Evolutionary conservation across 2,797 vertebrate genomes (phyloP), one percentile per base, ranked within the genome.

Genomic region (Chromis chromis): DNA sequence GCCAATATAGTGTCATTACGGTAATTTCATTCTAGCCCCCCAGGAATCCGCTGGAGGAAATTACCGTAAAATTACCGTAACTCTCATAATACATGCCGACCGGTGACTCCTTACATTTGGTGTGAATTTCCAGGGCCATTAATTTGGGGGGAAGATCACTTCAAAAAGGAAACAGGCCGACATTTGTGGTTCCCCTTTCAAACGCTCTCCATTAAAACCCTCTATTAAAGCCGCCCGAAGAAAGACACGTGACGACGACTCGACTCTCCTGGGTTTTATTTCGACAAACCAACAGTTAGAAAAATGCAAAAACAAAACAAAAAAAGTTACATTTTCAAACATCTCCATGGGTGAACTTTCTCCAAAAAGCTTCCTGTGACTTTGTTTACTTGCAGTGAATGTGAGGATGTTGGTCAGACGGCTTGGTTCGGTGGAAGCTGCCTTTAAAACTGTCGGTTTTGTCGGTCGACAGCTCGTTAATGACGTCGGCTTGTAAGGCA

Each of bases 101-200:
- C n/a, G n/a, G 42, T n/a, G n/a, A n/a, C 64, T 90, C 84, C 76
- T 55, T n/a, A 85, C 83, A 78, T 89, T 92, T 88, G 84, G 90
- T 86, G 86, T 82, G 85, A 87, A 86, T 92, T 93, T 93, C 89
- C 86, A 86, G 87, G n/a, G 68, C 84, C 79, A 84, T 90, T 89
- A 78, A 88, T 91, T 88, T 85, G n/a, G n/a, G 50, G 66, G 58
- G 69, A 80, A 86, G 84, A 86, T 89, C 89, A 82, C 83, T 85
- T 86, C 76, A 78, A 74, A 88, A 88, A 4, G 86, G 83, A 86
- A 90, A 81, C 81, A 16, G 80, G 8, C 56, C 61, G 65, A 89
- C 76, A 59, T 87, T 90, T 86, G 85, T 82, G 83, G 89, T 84
- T 86, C 75, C 83, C 68, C 85, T 90, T 89, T 91, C 79, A 88